phyloP scores from a whole-genome alignment of 1,140 invertebrate species.

The Bombus terrestris region DNA sequence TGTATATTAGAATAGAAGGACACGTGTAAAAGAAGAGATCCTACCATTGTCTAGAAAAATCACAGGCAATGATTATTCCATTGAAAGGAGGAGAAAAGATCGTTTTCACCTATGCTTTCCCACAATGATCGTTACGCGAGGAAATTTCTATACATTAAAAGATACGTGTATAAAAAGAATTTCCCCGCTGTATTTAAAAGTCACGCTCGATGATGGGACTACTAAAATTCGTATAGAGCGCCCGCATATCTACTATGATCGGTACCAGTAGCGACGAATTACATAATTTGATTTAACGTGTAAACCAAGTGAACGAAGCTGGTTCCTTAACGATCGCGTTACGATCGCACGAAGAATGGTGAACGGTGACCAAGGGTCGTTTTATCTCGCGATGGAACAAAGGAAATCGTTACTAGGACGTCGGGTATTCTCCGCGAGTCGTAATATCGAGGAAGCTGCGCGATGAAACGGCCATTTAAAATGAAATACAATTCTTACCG shows the following conservation, averaged over 20 bases:
- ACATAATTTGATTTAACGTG: conserved; percentile 34
- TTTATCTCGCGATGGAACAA: conserved; percentile 37
- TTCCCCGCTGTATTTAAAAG: neutral
- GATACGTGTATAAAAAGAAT: neutral
- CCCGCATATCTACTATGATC: conserved; percentile 17
- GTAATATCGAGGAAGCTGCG: conserved; percentile 28
- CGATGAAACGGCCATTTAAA: conserved; percentile 48
- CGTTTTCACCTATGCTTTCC: neutral
- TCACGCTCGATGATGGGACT: neutral
- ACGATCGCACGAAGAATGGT: neutral
- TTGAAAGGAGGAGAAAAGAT: neutral
- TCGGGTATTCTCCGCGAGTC: neutral
- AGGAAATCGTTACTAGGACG: conserved; percentile 40
- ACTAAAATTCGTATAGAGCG: neutral
- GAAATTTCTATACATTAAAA: neutral
- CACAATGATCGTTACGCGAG: neutral
- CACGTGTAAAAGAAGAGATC: too few relatives aligned
- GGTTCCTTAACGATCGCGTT: conserved; percentile 24
- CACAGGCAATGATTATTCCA: neutral
- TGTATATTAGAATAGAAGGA: too few relatives aligned
- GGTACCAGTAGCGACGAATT: conserved; percentile 20
- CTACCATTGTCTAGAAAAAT: neutral
- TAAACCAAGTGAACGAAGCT: conserved; percentile 13
- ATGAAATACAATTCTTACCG: conserved; percentile 42
- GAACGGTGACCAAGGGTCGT: conserved; percentile 7